Percentiles rank a stretch among this genome's conserved stretches.
Conservation (phyloP, 2,888 invertebrate species). For the Cheilosia variabilis region DNA sequence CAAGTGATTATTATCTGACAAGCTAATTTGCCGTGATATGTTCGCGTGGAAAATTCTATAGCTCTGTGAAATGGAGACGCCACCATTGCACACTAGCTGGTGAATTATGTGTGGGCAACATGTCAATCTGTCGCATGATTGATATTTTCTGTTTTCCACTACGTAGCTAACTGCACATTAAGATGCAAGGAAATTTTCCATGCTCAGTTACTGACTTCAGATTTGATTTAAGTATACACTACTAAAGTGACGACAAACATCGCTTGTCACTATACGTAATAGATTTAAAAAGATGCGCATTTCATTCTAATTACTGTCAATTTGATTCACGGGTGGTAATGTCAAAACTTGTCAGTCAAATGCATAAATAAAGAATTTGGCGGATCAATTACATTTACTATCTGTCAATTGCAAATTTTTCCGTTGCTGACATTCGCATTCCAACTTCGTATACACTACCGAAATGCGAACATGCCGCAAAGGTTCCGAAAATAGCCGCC, state of each 20-base stretch:
- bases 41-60: slow-evolving; percentile 59
- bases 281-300: not conserved
- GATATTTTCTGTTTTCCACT: slow-evolving; percentile 20
- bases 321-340: not conserved
- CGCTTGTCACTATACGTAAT: not conserved
- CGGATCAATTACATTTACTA: not conserved
- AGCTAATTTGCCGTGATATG: slow-evolving; percentile 63
- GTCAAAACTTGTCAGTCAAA: not conserved
- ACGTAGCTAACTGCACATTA: not conserved
- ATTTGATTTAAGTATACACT: too few relatives aligned
- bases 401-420: slow-evolving; percentile 6
- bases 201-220: not conserved
- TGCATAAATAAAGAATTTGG: not conserved
- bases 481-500: not conserved
- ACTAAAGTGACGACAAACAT: not conserved
- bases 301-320: not conserved
- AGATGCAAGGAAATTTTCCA: slow-evolving; percentile 36
- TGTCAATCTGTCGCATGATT: slow-evolving; percentile 37
- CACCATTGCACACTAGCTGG: not conserved
- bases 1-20: slow-evolving; percentile 58
- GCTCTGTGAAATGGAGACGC: slow-evolving; percentile 51
- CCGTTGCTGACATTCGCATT: slow-evolving; percentile 1
- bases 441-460: slow-evolving; percentile 27
- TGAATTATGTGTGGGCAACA: slow-evolving; percentile 43
- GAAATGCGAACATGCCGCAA: slow-evolving; percentile 17